Evolutionary conservation across 2,797 vertebrate genomes (phyloP).

Genomic region (Oceanodroma leucorhoa): DNA sequence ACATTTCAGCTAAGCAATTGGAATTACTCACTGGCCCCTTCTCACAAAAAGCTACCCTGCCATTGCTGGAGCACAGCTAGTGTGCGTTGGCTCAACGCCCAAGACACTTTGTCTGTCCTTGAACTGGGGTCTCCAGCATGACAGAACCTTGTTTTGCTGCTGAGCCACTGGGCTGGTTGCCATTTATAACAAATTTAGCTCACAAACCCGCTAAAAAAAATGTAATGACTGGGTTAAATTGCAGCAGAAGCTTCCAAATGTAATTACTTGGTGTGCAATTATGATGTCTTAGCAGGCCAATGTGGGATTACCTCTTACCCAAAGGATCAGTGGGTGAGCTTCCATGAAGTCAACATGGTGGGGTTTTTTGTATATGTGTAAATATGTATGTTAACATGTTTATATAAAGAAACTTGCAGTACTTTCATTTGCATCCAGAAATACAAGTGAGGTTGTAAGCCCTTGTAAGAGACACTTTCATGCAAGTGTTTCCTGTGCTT

Average conservation of each 20-base stretch:
- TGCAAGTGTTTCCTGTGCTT: neutral
- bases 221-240: conserved; percentile 57
- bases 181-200: conserved; percentile 57
- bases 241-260: conserved; percentile 55
- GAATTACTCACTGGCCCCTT: conserved; percentile 1
- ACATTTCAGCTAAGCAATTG: conserved; percentile 18
- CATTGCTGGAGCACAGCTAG: neutral
- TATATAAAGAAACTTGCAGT: neutral
- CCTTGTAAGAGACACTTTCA: neutral
- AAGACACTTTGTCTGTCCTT: conserved; percentile 48
- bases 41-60: neutral
- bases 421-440: neutral
- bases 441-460: neutral
- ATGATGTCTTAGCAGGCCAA: conserved; percentile 13
- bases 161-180: conserved; percentile 50
- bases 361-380: rapidly evolving
- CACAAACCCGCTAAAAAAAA: conserved; percentile 24
- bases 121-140: conserved; percentile 39
- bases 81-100: conserved; percentile 18
- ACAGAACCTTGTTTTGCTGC: conserved; percentile 54
- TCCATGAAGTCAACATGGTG: neutral
- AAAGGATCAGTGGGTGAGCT: conserved; percentile 7
- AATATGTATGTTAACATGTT: neutral
- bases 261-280: conserved; percentile 48
- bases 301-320: conserved; percentile 39